phyloP scores from a whole-genome alignment of 2,888 invertebrate species.

The Cantharis lateralis region DNA sequence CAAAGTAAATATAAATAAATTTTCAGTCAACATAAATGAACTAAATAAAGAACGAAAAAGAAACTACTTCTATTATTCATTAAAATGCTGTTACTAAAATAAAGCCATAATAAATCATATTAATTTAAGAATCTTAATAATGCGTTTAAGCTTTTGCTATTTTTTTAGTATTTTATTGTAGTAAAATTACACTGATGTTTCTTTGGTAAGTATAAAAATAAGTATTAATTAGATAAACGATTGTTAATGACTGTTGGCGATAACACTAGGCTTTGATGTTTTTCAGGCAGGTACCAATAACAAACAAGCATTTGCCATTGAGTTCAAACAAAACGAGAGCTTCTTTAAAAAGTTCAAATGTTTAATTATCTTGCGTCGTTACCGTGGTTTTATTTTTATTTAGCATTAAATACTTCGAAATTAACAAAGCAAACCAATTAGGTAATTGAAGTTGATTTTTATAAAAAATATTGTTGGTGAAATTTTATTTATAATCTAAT shows the following conservation, averaged over 20 bases:
- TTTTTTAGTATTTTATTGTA: background rate
- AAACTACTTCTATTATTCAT: background rate
- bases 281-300: background rate
- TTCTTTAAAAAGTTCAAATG: background rate
- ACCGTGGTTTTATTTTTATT: background rate
- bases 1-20: background rate
- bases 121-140: background rate
- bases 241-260: background rate
- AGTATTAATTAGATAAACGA: background rate
- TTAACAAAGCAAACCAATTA: background rate
- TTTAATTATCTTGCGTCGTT: background rate
- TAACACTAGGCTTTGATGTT: slow-evolving; percentile 2
- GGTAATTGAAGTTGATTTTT: background rate
- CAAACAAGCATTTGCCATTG: background rate
- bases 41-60: background rate
- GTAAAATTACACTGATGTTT: background rate
- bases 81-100: background rate
- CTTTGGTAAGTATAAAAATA: background rate
- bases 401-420: background rate
- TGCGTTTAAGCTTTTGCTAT: background rate
- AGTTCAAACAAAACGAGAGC: background rate
- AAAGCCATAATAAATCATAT: background rate
- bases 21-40: background rate
- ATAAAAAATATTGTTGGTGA: background rate
- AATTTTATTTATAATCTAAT: background rate